phyloP scores from a whole-genome alignment of 1,140 invertebrate species.

The Aricia agestis region DNA sequence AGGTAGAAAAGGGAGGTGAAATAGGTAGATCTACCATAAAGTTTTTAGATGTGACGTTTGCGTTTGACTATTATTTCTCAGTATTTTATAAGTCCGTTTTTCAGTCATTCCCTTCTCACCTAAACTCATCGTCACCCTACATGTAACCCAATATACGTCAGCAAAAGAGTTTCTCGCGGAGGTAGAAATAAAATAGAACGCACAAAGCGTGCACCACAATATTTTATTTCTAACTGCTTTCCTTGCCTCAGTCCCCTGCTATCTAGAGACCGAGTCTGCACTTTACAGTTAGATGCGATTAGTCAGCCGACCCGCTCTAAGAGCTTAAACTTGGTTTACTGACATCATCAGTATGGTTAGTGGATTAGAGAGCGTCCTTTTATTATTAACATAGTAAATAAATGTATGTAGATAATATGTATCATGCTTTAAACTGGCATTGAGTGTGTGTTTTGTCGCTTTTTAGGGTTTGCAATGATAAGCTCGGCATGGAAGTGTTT shows the following conservation, averaged over 20 bases:
- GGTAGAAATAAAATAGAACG: slow-evolving; percentile 1
- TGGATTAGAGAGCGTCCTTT: not conserved
- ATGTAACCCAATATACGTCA: slow-evolving; percentile 1
- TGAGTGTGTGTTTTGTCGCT: too few species aligned
- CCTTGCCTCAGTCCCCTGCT: not conserved
- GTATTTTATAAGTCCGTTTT: too few species aligned
- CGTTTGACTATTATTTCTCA: too few species aligned
- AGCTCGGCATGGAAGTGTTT: too few species aligned
- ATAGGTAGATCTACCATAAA: too few species aligned
- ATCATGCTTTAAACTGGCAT: too few species aligned
- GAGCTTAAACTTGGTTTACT: slow-evolving; percentile 2
- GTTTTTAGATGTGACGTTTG: too few species aligned
- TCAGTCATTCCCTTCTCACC: not conserved
- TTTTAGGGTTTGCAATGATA: too few species aligned
- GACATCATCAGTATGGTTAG: not conserved
- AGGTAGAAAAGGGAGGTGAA: too few species aligned
- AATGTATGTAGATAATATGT: too few species aligned
- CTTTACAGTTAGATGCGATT: slow-evolving; percentile 5
- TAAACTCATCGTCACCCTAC: not conserved
- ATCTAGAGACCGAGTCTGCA: not conserved
- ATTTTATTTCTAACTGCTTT: slow-evolving; percentile 12
- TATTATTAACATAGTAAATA: not conserved
- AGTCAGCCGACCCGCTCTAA: not conserved
- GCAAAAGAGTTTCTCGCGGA: slow-evolving; percentile 3
- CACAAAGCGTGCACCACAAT: slow-evolving; percentile 8